These are phyloP conservation scores for Augochlora pura DNA, from an alignment of 1,140 invertebrate species.

Conservation along the genomic window DNA sequence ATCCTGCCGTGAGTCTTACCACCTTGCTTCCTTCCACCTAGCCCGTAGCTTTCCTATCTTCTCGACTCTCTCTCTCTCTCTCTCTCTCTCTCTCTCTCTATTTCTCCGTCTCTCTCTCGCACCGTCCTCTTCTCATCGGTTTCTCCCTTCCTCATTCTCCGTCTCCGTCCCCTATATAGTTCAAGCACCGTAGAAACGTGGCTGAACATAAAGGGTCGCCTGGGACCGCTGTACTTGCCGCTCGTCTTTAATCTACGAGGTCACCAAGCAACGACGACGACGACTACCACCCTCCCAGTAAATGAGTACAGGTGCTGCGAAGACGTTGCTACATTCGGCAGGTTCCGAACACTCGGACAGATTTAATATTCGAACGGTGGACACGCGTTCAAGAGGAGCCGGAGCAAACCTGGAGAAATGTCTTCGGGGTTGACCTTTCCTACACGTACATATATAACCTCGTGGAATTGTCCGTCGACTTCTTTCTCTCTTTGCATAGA, in stretches of 20 bases:
- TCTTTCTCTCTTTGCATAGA: no score
- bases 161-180: constrained; percentile 32
- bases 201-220: constrained; percentile 57
- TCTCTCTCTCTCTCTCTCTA: no score
- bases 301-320: constrained; percentile 23
- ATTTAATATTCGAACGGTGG: constrained; percentile 25
- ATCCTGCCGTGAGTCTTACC: constrained; percentile 63
- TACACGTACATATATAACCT: no score
- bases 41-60: constrained; percentile 44
- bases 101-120: neutral
- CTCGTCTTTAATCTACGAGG: constrained; percentile 67
- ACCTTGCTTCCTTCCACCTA: constrained; percentile 63
- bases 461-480: no score
- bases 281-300: constrained; percentile 14
- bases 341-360: constrained; percentile 22
- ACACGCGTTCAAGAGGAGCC: neutral
- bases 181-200: constrained; percentile 55
- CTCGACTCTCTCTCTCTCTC: neutral
- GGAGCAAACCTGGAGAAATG: no score
- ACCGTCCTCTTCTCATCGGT: no score
- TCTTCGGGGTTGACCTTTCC: no score
- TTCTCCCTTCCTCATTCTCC: constrained; percentile 2
- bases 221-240: constrained; percentile 67
- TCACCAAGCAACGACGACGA: constrained; percentile 47
- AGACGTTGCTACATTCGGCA: constrained; percentile 9